Percentiles rank a stretch among this genome's conserved stretches.
Conservation (phyloP, 2,113 vertebrate species). For the Pyrgilauda ruficollis region DNA sequence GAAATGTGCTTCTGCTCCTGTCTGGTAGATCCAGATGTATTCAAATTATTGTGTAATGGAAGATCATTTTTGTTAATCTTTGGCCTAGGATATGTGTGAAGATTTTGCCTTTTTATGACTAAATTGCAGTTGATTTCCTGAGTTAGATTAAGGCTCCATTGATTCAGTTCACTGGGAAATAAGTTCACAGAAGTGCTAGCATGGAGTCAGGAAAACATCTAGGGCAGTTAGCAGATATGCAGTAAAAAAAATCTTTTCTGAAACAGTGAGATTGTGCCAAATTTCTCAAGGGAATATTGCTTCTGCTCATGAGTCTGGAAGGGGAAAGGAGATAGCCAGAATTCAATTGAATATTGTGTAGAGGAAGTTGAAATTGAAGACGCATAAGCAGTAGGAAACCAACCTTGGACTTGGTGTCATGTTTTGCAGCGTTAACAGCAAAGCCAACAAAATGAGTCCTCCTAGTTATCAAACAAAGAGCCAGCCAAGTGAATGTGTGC, state of each 20-base stretch:
- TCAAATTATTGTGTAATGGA: not conserved
- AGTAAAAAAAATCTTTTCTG: not conserved
- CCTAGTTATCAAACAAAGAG: conserved; percentile 45
- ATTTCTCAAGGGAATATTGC: conserved; percentile 54
- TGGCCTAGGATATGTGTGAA: not conserved
- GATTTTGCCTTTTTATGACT: not conserved
- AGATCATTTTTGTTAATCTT: not conserved
- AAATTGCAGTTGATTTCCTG: not conserved
- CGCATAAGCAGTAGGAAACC: conserved; percentile 42
- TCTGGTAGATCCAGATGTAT: not conserved
- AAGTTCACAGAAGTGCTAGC: not conserved
- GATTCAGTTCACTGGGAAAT: not conserved
- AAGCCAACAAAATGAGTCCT: conserved; percentile 38
- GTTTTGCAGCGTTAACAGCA: conserved; percentile 54
- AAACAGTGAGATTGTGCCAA: not conserved
- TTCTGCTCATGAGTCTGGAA: conserved; percentile 30
- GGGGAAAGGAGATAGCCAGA: conserved; percentile 58
- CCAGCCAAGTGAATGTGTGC: not conserved
- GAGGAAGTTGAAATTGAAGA: conserved; percentile 62
- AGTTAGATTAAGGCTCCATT: not conserved
- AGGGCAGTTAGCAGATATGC: conserved; percentile 7
- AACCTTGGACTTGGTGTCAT: conserved; percentile 60
- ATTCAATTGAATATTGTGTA: conserved; percentile 49
- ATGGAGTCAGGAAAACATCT: not conserved
- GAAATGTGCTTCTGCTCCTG: not conserved